Evolutionary conservation across 1,140 invertebrate species (phyloP).

Genomic region (Phocides pigmalion): DNA sequence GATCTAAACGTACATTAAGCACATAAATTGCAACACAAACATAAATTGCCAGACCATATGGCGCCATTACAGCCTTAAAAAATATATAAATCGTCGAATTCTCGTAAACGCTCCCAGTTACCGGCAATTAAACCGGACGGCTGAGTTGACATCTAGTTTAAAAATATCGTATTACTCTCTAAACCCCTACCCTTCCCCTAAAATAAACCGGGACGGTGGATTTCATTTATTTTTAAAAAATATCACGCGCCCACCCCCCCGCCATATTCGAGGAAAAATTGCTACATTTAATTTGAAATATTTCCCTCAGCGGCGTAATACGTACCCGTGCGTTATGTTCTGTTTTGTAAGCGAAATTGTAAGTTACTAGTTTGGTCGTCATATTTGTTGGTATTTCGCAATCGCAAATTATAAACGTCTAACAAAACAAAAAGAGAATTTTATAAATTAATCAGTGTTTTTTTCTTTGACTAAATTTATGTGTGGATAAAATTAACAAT

Average conservation of each 20-base stretch:
- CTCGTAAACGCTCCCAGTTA: conserved; percentile 10
- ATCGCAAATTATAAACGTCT: no score
- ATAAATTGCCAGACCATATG: conserved; percentile 11
- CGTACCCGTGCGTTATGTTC: background rate
- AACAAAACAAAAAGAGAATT: no score
- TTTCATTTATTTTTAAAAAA: conserved; percentile 1
- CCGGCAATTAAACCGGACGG: conserved; percentile 12
- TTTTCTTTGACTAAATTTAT: no score
- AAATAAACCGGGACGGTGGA: conserved; percentile 6
- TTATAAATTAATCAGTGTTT: no score
- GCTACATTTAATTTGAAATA: conserved; percentile 5
- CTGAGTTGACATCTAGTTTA: conserved; percentile 11
- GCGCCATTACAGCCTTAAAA: conserved; percentile 7
- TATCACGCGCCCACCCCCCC: background rate
- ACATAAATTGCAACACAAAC: background rate
- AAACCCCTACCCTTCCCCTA: background rate
- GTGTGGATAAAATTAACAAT: no score
- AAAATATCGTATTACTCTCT: conserved; percentile 8
- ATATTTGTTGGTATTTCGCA: no score
- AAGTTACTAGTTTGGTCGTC: background rate
- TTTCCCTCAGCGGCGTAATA: background rate
- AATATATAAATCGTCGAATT: conserved; percentile 6
- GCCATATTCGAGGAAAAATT: conserved; percentile 5
- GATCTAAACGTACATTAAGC: background rate
- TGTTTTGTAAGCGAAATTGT: background rate